Conservation (phyloP, 2,113 vertebrate genomes). For the Trinectes maculatus region DNA sequence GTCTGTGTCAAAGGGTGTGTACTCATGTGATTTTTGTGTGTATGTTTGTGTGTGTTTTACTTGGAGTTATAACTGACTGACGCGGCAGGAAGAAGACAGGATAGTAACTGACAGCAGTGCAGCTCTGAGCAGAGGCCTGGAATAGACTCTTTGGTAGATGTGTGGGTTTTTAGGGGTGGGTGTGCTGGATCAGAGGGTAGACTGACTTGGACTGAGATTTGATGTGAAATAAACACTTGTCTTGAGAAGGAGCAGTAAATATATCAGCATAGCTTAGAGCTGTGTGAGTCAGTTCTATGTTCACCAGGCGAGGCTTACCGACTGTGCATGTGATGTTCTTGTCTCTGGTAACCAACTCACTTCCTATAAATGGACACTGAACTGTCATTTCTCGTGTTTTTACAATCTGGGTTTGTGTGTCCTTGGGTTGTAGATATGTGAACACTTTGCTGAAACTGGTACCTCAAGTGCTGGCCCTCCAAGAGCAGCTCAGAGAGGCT, state of each 20-base stretch:
- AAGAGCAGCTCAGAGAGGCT: constrained; percentile 94
- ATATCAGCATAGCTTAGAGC: constrained; percentile 39
- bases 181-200: constrained; percentile 46
- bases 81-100: constrained; percentile 55
- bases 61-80: constrained; percentile 53
- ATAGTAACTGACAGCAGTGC: constrained; percentile 53
- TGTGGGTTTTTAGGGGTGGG: constrained; percentile 54
- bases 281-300: constrained; percentile 25
- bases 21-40: neutral
- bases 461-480: constrained; percentile 92
- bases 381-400: neutral
- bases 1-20: neutral
- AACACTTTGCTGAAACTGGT: constrained; percentile 98
- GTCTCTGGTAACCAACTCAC: neutral
- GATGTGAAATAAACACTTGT: constrained; percentile 53
- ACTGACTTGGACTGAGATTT: constrained; percentile 32
- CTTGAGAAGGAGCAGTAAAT: constrained; percentile 49
- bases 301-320: constrained; percentile 3
- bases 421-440: constrained; percentile 86
- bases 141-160: constrained; percentile 47
- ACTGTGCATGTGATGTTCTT: neutral
- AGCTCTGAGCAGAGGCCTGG: constrained; percentile 37
- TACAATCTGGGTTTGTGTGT: constrained; percentile 19
- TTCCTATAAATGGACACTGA: neutral
- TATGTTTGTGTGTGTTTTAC: constrained; percentile 22